Evolutionary conservation across 2,797 vertebrate genomes (phyloP), one percentile per base, ranked within the genome.

Genomic region (Ceryle rudis): DNA sequence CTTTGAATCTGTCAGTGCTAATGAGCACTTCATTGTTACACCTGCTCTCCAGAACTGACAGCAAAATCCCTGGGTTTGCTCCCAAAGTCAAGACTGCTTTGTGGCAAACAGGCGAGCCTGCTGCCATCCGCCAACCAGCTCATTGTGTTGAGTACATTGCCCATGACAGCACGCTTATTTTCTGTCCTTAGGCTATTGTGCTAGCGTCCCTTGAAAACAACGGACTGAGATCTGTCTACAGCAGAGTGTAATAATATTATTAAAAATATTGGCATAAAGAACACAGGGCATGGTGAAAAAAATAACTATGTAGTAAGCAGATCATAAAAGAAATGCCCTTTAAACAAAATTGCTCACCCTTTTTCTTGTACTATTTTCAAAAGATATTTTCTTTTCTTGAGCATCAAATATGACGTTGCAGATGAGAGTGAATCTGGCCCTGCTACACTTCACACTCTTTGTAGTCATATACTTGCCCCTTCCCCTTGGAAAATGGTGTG

Each of bases 181-280:
- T 96, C 92, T 93, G 86, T 89, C 95, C 95, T 93, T 93, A 85
- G 96, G 95, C 96, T 95, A 83, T 93, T 94, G 83, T 94, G 77
- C 86, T 73, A 94, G 81, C 39, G 67, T 61, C 90, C 79, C 95
- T 85, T 89, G 86, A 85, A 95, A 92, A 93, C 93, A 89, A 92
- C 35, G 1, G 81, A 37, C 83, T 44, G 71, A 82, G 73, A 93
- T 84, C 78, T 3, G 35, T 65, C 86, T 92, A 92, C 67, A 74
- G 86, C 71, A 89, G 39, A 84, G 88, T 95, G 37, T 65, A 91
- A 95, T 94, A 97, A 96, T 81, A 92, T 90, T 94, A 92, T 96
- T 87, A 78, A 97, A 95, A 74, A 89, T 91, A 94, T 7, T 95
- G 93, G 86, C 86, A 85, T 65, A 80, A 87, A 95, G 93, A 93